Conservation (phyloP, 2,797 vertebrate species). For the Takifugu ocellatus region DNA sequence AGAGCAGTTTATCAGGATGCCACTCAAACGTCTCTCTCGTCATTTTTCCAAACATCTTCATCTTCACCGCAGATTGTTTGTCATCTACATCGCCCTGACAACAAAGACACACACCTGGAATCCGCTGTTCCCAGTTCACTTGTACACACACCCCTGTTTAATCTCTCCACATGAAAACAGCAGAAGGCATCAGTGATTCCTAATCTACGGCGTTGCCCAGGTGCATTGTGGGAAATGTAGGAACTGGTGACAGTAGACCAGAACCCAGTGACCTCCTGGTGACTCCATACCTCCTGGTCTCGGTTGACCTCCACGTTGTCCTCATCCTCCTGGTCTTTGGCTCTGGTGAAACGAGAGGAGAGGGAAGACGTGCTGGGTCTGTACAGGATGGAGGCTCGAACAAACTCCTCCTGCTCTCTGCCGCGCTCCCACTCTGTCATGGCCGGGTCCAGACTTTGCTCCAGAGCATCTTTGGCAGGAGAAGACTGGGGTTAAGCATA, state of each 20-base stretch:
- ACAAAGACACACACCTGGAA: neutral
- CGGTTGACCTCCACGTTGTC: constrained; percentile 80
- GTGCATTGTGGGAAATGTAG: no score
- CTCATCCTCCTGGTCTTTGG: constrained; percentile 77
- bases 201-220: no score
- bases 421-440: constrained; percentile 92
- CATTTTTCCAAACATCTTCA: constrained; percentile 96
- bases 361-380: constrained; percentile 76
- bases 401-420: constrained; percentile 87
- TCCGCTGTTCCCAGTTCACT: neutral
- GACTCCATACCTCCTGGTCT: constrained; percentile 81
- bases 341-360: constrained; percentile 85
- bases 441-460: constrained; percentile 74
- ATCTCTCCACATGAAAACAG: no score
- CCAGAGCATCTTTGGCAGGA: constrained; percentile 68
- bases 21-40: constrained; percentile 91
- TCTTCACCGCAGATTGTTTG: constrained; percentile 85
- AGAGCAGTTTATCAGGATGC: constrained; percentile 92
- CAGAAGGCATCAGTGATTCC: no score
- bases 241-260: no score
- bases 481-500: neutral
- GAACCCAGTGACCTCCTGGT: neutral
- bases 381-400: constrained; percentile 84
- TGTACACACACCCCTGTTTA: no score
- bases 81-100: constrained; percentile 80